Percentiles rank a stretch among this genome's conserved stretches.
phyloP scores from a whole-genome alignment of 2,888 invertebrate species.

The Nomada ruficornis region DNA sequence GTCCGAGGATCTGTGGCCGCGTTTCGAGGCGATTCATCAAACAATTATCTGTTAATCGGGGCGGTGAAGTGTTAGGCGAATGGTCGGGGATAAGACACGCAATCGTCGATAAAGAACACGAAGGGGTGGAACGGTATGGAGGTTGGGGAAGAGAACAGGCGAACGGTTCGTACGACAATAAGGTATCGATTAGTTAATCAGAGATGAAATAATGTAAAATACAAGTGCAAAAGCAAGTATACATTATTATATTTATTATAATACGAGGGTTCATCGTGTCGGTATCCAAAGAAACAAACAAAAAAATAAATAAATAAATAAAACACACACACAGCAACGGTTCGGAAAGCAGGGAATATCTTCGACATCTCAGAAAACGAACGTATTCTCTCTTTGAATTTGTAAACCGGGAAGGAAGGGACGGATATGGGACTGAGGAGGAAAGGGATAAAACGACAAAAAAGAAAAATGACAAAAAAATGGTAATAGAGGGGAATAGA shows the following conservation, averaged over 20 bases:
- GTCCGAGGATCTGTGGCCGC: slow-evolving; percentile 42
- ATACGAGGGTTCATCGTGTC: slow-evolving; percentile 59
- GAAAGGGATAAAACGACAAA: neutral
- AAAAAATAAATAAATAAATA: neutral
- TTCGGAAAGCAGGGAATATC: slow-evolving; percentile 5
- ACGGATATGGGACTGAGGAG: neutral
- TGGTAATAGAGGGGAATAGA: neutral
- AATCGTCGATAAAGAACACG: neutral
- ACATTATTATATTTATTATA: slow-evolving; percentile 84
- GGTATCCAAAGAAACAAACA: slow-evolving; percentile 36
- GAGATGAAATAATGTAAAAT: slow-evolving; percentile 82
- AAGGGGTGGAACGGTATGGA: neutral
- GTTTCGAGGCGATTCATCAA: slow-evolving; percentile 33
- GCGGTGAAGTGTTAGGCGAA: neutral
- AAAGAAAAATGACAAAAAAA: no score
- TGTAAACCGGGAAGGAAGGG: neutral
- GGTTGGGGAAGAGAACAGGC: slow-evolving; percentile 62
- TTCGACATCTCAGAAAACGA: slow-evolving; percentile 5
- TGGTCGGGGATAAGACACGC: neutral
- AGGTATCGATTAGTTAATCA: slow-evolving; percentile 83
- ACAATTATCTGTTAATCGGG: slow-evolving; percentile 35
- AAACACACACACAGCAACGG: neutral
- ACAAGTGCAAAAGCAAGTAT: slow-evolving; percentile 83
- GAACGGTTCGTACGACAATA: slow-evolving; percentile 84
- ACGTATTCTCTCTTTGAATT: slow-evolving; percentile 22